Base-by-base conservation (phyloP, 2,888 invertebrate genomes). In the Drosophila kuntzei region DNA sequence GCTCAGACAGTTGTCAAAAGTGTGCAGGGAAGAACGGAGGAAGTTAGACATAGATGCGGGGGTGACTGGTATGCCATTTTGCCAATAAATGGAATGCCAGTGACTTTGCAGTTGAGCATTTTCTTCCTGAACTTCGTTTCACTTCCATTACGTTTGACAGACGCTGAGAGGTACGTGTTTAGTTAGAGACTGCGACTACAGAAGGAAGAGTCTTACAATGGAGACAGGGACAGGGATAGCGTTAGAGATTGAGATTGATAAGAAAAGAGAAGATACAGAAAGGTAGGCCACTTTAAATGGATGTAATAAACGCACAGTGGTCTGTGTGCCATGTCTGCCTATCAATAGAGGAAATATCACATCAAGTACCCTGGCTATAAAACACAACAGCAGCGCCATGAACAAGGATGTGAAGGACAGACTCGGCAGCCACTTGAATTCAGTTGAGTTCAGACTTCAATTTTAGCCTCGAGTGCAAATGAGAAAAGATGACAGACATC, bases 261-360 rank as follows among this genome's bases (percentile, higher is more conserved):
- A 61, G 37, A 29, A 27, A 39, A 53, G 16, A 29, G 8, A 14
- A 29, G 34, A 51, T 39, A 27, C 34, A 39, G 53, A 58, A 71
- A 64, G 63, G 76, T 68, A 71, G 47, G 64, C 51, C 62, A 69
- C 41, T 66, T 68, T 72, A 65, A 72, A 73, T 64, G 66, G 57
- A 47, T 63, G 62, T 60, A 54, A 76, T 70, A 70, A 69, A 74
- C 64, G 74, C 60, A 66, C 58, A 53, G 62, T 50, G 55, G 66
- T 16, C 18, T 68, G 20, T 29, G 53, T 36, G 58, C 44, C 60
- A 29, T 36, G 46, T 27, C 62, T 50, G 68, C 74, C 71, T 57
- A 76, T 72, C 85, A 69, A 72, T 71, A 65, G 66, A 59, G 71
- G 63, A 85, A 85, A 82, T 85, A 84, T 85, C 77, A 72, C 68